Conservation (phyloP, 2,888 invertebrate genomes). For the Brachypalpus laphriformis region DNA sequence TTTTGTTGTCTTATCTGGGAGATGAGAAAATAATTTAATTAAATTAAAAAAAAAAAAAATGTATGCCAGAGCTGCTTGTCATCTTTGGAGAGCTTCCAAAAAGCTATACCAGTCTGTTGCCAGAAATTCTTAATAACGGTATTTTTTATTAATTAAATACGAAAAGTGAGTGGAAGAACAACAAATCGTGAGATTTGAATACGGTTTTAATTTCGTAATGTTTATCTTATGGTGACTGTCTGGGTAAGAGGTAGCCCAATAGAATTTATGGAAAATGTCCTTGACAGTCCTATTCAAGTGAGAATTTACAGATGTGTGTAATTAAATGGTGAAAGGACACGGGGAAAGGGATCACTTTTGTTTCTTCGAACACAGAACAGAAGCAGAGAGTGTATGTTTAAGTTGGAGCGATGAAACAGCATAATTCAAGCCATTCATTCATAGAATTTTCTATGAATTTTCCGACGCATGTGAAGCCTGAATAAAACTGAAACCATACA, state of each 20-base stretch:
- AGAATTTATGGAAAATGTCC: conserved; percentile 1
- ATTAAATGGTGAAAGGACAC: not conserved
- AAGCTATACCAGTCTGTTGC: not conserved
- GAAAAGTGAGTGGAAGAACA: not conserved
- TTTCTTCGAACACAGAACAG: no score
- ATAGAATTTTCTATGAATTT: no score
- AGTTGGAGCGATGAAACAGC: no score
- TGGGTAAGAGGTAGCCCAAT: not conserved
- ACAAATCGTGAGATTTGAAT: not conserved
- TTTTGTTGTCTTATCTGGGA: not conserved
- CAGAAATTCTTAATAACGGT: not conserved
- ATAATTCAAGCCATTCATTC: no score
- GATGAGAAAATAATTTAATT: conserved; percentile 43
- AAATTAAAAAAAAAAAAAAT: conserved; percentile 8
- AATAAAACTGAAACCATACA: no score
- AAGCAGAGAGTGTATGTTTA: no score
- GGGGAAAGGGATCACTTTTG: not conserved
- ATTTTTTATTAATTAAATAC: conserved; percentile 18
- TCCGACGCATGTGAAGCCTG: no score
- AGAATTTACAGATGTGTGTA: not conserved
- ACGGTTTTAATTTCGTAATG: conserved; percentile 19
- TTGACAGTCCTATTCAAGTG: not conserved
- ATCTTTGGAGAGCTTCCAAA: not conserved
- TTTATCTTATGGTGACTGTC: not conserved
- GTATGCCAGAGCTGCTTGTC: conserved; percentile 12